Base-by-base conservation (phyloP, 2,113 vertebrate genomes). In the Seriola aureovittata region DNA sequence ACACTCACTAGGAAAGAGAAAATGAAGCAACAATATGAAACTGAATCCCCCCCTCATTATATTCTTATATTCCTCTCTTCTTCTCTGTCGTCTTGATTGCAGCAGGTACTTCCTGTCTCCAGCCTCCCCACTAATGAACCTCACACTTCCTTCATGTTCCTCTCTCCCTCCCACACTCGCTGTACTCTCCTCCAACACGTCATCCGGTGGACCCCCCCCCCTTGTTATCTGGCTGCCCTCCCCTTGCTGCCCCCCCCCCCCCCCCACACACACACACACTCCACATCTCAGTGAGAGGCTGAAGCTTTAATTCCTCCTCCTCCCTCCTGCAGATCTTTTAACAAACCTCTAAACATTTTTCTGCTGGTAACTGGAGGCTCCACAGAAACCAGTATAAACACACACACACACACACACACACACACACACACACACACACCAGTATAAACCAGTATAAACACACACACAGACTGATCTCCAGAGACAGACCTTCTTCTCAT, bases 71-170 rank as follows among this genome's bases (percentile, higher is more conserved):
- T 42, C 40, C 40, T 42, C 40, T 42, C 40, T 11, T 42, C 40
- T 1, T 59, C 34, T 29, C 23, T 42, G 57, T 14, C 2, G 38
- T 75, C 44, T 48, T 4, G 10, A 44, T 69, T 69, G 46, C 72
- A 19, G 57, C 48, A 69, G 75, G 55, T 78, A 12, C n/a, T 2
- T 42, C 40, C 40, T 3, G 25, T 54, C 62, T 62, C 8, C 68
- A 12, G 9, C 7, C 32, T 50, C 71, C 59, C 7, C 58, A 10
- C 82, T 85, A 80, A 85, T 75, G 71, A 80, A 54, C 34, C 52
- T 59, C 66, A n/a, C 55, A 0, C 64, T 34, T 36, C 75, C 58
- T 57, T 32, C 12, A 2, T 8, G 12, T 13, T n/a, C 5, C 16
- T 17, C 46, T 16, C 68, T 6, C 3, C 32, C 52, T 58, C 70